Evolutionary conservation across 1,140 invertebrate genomes (phyloP), one percentile per base, ranked within the genome.

Genomic region (Watersipora subatra): DNA sequence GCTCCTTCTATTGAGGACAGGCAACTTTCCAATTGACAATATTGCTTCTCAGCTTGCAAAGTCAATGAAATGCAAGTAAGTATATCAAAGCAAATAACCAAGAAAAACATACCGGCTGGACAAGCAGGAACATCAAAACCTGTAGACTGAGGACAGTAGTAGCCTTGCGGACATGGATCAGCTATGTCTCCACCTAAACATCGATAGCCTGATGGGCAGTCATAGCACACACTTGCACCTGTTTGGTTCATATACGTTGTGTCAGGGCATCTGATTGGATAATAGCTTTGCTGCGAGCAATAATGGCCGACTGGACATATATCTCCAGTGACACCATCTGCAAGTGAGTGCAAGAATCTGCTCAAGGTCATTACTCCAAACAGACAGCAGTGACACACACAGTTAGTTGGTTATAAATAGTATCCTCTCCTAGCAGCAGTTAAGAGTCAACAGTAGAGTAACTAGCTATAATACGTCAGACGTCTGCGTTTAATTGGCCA

Each of bases 221-320:
- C 64, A 57, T 73, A 63, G 64, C 76, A 78, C 0, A 29, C 68
- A 0, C 67, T 67, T 0, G 71, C 74, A 15, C 76, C 76, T 1
- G 75, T 76, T 58, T 73, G 69, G 67, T 77, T 76, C 71, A 75
- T 77, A 72, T 73, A 78, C 2, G 71, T 74, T 20, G 69, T 67
- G 58, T 68, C 64, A n/a, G 69, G 58, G 66, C 76, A 78, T 0
- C 68, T 58, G 17, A 19, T 63, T 0, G 73, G 69, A 2, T 57
- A 27, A 1, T 55, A 19, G 17, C 74, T 75, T 27, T 75, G 75
- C 1, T 64, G 55, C 22, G 74, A 73, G 62, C 76, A 78, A 67
- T 74, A 74, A 66, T 75, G 57, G 58, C 76, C 76, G 12, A 75
- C 64, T 17, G 76, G 75, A 63, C 76, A 78, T 27, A 76, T 72